phyloP scores from a whole-genome alignment of 2,113 vertebrate species.

The Uria aalge region DNA sequence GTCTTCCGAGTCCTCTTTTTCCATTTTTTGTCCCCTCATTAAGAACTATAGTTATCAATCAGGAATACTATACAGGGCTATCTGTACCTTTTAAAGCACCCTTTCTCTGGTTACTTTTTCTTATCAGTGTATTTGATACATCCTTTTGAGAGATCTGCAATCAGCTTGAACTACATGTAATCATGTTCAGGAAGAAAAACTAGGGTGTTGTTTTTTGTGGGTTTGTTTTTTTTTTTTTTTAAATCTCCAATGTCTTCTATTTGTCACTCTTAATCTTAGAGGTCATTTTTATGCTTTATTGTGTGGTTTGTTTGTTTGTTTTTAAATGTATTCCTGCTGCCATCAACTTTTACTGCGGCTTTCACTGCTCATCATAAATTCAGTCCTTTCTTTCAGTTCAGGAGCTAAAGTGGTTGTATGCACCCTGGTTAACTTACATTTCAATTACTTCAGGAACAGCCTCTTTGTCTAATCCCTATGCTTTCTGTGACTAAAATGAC shows the following conservation, averaged over 20 bases:
- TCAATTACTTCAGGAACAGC: background rate
- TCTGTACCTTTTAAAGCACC: background rate
- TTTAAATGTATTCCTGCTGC: conserved; percentile 20
- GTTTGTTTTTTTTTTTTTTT: background rate
- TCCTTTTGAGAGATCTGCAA: background rate
- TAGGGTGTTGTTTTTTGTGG: background rate
- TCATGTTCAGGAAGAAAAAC: background rate
- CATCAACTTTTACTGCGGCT: conserved; percentile 8
- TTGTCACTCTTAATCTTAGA: background rate
- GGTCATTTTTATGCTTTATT: conserved; percentile 1
- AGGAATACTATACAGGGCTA: background rate
- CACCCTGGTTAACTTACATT: conserved; percentile 16
- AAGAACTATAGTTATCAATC: background rate
- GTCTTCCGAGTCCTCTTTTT: background rate
- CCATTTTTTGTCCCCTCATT: background rate
- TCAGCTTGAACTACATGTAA: background rate
- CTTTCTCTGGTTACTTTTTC: background rate
- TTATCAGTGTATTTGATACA: background rate
- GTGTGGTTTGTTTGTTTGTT: background rate
- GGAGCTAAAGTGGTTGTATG: conserved; percentile 1
- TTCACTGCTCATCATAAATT: conserved; percentile 52
- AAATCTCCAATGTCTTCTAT: background rate
- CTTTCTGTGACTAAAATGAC: conserved; percentile 31
- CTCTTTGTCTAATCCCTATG: background rate
- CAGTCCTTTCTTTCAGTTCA: conserved; percentile 2